Evolutionary conservation across 2,113 vertebrate species (phyloP), one percentile per base, ranked within the genome.

Genomic region (Ameiurus melas): DNA sequence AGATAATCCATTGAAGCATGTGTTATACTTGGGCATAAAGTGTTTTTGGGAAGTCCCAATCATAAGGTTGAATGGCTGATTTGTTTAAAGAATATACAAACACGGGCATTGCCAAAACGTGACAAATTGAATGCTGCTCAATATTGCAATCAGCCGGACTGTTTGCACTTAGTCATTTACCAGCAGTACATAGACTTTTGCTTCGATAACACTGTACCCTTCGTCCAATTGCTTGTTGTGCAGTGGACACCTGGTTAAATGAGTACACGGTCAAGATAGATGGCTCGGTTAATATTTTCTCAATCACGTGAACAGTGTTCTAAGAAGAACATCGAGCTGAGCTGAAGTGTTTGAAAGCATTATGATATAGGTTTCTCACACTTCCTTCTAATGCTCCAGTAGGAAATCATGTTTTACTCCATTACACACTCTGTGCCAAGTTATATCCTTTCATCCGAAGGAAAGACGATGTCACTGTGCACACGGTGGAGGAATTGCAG

Each of bases 121-220:
- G 80, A 19, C 47, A 84, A 66, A 19, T 58, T 89, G 66, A 82
- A 60, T 51, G 83, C 64, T 71, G n/a, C 33, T 70, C 22, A 25
- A 1, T 36, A 81, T 78, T 68, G 68, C 39, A 60, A 60, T 85
- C 55, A 77, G 66, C 17, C 33, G 58, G 58, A 70, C 64, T 80
- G 85, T 53, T 64, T 68, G 19, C 51, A 39, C 84, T 88, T 83
- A 90, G 88, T 90, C 84, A 88, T 80, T 90, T 53, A 83, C 86
- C 27, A 22, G 30, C 70, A 83, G 51, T 75, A 47, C 79, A 78
- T 68, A 75, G 86, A 77, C 57, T 58, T 86, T 85, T 83, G 43
- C 30, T 27, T 60, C 16, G 43, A 80, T n/a, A 7, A 27, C 22
- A 5, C 58, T 81, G n/a, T 33, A 66, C 43, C 60, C 68, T 64